A percentile compares a stretch with the other conserved stretches of the same genome.
Evolutionary conservation across 2,888 invertebrate genomes (phyloP).

Genomic region (Alentia gelatinosa): DNA sequence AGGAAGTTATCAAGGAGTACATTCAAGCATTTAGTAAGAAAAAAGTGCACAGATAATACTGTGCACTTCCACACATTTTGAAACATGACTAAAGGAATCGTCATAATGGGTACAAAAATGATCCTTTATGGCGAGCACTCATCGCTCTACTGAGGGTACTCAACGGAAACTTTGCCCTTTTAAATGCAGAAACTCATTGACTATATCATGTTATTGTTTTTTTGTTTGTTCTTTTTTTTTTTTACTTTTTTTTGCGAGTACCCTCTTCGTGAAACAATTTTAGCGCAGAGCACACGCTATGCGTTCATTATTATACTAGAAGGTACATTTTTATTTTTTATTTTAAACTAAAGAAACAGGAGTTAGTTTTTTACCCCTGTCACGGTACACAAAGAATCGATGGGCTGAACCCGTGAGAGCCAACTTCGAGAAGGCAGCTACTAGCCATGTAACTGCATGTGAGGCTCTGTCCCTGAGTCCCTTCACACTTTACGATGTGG

Average conservation of each 20-base stretch:
- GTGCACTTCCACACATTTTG: not conserved
- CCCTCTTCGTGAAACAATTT: not conserved
- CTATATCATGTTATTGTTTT: constrained; percentile 32
- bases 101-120: constrained; percentile 35
- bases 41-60: not conserved
- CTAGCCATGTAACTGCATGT: too few species aligned
- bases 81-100: constrained; percentile 11
- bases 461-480: too few species aligned
- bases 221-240: too few species aligned
- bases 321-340: constrained; percentile 19
- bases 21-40: constrained; percentile 49
- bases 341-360: not conserved
- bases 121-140: constrained; percentile 13
- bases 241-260: constrained; percentile 14
- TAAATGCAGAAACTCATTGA: not conserved
- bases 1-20: constrained; percentile 53
- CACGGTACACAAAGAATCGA: constrained; percentile 46
- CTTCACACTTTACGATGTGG: too few species aligned
- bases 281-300: not conserved
- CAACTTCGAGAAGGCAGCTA: not conserved
- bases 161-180: not conserved
- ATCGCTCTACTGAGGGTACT: constrained; percentile 30
- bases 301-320: not conserved
- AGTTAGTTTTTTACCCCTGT: constrained; percentile 35
- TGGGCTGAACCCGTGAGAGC: constrained; percentile 23